A percentile compares a stretch with the other conserved stretches of the same genome.
Conservation (phyloP, 2,113 vertebrate species). For the Gymnogyps californianus region DNA sequence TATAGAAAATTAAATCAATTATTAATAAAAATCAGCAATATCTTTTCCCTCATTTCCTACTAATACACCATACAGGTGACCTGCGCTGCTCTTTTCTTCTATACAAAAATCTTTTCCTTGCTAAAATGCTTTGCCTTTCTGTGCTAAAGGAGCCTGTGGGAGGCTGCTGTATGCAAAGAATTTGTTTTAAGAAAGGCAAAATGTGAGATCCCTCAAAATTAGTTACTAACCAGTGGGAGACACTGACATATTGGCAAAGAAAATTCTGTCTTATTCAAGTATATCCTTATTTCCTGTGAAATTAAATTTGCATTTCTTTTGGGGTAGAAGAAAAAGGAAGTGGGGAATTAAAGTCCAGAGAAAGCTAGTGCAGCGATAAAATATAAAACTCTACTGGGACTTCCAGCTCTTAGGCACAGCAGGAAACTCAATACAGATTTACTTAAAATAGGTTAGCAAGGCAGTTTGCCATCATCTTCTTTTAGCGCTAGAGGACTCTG, state of each 20-base stretch:
- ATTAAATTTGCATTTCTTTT: slow-evolving; percentile 58
- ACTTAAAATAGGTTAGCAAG: slow-evolving; percentile 68
- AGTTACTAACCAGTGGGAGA: slow-evolving; percentile 43
- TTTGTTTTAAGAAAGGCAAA: slow-evolving; percentile 56
- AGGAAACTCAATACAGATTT: slow-evolving; percentile 64
- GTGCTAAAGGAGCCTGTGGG: slow-evolving; percentile 33
- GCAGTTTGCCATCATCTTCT: slow-evolving; percentile 59
- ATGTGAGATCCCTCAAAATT: slow-evolving; percentile 47
- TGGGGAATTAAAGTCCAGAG: slow-evolving; percentile 51
- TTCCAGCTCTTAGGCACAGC: slow-evolving; percentile 59
- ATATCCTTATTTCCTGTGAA: slow-evolving; percentile 48
- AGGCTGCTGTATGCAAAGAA: slow-evolving; percentile 47
- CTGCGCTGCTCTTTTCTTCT: background rate
- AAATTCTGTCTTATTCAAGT: background rate
- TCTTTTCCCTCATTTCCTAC: background rate
- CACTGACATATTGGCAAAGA: background rate
- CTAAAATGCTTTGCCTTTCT: slow-evolving; percentile 24
- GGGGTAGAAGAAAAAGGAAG: slow-evolving; percentile 29
- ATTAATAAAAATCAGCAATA: slow-evolving; percentile 43
- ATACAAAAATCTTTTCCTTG: background rate
- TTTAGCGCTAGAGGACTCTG: slow-evolving; percentile 45
- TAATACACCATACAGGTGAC: slow-evolving; percentile 8
- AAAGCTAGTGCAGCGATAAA: slow-evolving; percentile 37
- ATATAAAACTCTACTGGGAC: slow-evolving; percentile 52
- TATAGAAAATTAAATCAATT: slow-evolving; percentile 54